Base-by-base conservation (phyloP, 2,888 invertebrate genomes). In the Tenthredo scrophulariae region DNA sequence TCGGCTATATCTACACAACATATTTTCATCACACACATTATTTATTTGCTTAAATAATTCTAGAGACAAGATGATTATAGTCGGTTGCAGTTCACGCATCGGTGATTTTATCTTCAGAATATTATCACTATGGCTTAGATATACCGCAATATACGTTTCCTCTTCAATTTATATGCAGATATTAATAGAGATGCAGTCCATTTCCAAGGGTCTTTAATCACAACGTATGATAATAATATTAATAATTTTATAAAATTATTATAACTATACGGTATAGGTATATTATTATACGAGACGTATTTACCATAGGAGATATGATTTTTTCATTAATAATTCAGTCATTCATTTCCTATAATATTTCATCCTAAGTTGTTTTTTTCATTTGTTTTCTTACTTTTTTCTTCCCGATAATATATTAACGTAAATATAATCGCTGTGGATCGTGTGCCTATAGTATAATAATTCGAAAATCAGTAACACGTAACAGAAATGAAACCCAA, bases 101-200 rank as follows among this genome's bases (percentile, higher is more conserved):
- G 72, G 18, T n/a, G 22, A 15, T 74, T 10, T 70, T n/a, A 7
- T 18, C n/a, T 46, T 18, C 37, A 7, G 37, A 43, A 22, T 74
- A 22, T 43, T 40, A n/a, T 74, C 15, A 4, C 22, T 18, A 43
- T 43, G 22, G n/a, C 43, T 74, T 74, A 22, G 43, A 40, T 26
- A 74, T 37, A 37, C 7, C 40, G 22, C n/a, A 4, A 4, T 43
- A 37, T 37, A 29, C 22, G 18, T 43, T 74, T 74, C 40, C 72
- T 74, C 22, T 74, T 40, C 72, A 74, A 74, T 74, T 74, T 40
- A 22, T 43, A 74, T 74, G 72, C 72, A 74, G 72, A 74, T 74
- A 22, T 74, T 74, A 70, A 43, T 74, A 26, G 72, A 74, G 43
- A 74, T 18, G 43, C 72, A 74, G 72, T 22, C 72, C 72, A 22